Evolutionary conservation across 1,140 invertebrate genomes (phyloP).

Genomic region (Aphaenogaster ashmeadi): DNA sequence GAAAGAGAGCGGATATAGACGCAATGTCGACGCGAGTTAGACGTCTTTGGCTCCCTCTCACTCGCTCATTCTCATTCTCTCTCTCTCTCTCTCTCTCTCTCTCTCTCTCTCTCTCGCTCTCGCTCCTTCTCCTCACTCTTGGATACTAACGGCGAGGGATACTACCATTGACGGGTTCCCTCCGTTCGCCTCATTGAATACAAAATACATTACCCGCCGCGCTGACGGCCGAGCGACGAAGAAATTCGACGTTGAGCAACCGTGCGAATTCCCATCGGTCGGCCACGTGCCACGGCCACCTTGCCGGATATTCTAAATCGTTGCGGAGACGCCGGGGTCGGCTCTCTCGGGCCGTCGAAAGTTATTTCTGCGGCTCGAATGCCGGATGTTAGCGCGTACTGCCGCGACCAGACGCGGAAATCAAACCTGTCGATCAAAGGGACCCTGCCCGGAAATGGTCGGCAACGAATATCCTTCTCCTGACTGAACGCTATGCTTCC

Average conservation of each 20-base stretch:
- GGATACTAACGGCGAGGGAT: neutral
- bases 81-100: neutral
- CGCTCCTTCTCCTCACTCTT: too few species aligned
- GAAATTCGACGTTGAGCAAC: slow-evolving; percentile 20
- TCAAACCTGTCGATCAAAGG: slow-evolving; percentile 57
- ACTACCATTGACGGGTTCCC: slow-evolving; percentile 2
- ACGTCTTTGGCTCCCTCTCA: neutral
- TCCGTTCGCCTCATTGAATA: slow-evolving; percentile 51
- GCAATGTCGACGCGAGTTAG: slow-evolving; percentile 1
- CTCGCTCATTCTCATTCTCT: neutral
- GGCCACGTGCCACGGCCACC: slow-evolving; percentile 52
- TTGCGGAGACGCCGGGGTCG: slow-evolving; percentile 5
- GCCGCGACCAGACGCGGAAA: slow-evolving; percentile 49
- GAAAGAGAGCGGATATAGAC: slow-evolving; percentile 29
- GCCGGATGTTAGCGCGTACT: slow-evolving; percentile 43
- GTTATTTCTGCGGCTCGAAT: slow-evolving; percentile 46
- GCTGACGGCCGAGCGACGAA: neutral
- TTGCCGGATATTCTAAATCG: slow-evolving; percentile 55
- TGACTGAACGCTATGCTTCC: slow-evolving; percentile 1
- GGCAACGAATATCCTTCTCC: slow-evolving; percentile 16
- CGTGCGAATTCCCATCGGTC: slow-evolving; percentile 52
- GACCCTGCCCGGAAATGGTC: slow-evolving; percentile 5
- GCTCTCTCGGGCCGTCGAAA: slow-evolving; percentile 12
- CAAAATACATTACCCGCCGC: slow-evolving; percentile 61
- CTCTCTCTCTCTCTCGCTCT: neutral